Evolutionary conservation across 1,140 invertebrate genomes (phyloP).

Genomic region (Formica selysi): DNA sequence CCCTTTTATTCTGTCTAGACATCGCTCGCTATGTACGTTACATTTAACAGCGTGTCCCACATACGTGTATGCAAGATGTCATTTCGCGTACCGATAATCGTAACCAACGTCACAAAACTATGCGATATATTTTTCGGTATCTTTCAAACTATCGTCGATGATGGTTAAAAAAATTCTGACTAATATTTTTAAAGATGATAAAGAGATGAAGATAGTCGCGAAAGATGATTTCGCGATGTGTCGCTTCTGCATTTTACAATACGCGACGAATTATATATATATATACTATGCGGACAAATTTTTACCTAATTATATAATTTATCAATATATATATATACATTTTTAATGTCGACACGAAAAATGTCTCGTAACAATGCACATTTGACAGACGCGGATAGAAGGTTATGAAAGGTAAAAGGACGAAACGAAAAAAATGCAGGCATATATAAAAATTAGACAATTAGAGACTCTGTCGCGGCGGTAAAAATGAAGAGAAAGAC

Average conservation of each 20-base stretch:
- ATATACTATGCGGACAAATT: too few species aligned
- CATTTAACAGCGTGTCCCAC: constrained; percentile 60
- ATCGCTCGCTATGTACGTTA: constrained; percentile 66
- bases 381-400: neutral
- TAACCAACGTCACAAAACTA: too few species aligned
- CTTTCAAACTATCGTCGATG: neutral
- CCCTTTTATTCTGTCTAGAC: constrained; percentile 73
- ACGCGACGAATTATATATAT: neutral
- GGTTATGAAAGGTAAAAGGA: neutral
- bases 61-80: neutral
- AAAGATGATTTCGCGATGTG: neutral
- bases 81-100: neutral
- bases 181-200: neutral
- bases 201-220: neutral
- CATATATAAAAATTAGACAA: neutral
- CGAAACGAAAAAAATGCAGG: neutral
- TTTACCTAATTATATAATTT: too few species aligned
- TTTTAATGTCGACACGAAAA: too few species aligned
- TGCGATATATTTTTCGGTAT: too few species aligned
- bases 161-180: neutral
- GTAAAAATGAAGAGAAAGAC: neutral
- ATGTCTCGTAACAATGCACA: neutral
- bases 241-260: neutral
- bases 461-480: neutral
- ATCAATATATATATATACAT: too few species aligned